Conservation (phyloP, 2,113 vertebrate species). For the Syrmaticus mikado region DNA sequence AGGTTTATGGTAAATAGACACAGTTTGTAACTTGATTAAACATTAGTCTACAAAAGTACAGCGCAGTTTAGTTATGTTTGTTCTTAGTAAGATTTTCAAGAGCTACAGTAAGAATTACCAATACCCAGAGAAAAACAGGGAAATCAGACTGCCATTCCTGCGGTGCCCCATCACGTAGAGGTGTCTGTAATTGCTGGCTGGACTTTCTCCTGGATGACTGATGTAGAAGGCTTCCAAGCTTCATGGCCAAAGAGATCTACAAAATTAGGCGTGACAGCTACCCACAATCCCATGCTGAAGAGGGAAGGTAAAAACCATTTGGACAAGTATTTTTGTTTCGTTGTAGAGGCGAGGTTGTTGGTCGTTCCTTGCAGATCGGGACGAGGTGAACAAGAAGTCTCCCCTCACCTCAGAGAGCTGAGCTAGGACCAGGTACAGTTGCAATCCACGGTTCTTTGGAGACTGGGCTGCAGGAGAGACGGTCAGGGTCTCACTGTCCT, state of each 20-base stretch:
- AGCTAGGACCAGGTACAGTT: slow-evolving; percentile 32
- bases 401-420: slow-evolving; percentile 41
- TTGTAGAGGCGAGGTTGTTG: slow-evolving; percentile 25
- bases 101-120: not conserved
- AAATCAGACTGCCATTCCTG: not conserved
- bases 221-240: not conserved
- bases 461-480: not conserved
- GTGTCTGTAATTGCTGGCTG: not conserved
- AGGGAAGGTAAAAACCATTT: not conserved
- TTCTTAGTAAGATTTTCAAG: not conserved
- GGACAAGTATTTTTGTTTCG: not conserved
- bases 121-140: not conserved
- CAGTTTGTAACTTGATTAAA: slow-evolving; percentile 18
- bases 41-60: not conserved
- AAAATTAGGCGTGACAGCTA: slow-evolving; percentile 4
- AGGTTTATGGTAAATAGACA: slow-evolving; percentile 22
- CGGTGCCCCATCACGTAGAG: not conserved
- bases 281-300: not conserved
- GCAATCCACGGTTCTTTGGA: not conserved
- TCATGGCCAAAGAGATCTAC: not conserved
- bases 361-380: not conserved
- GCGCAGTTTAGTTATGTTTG: not conserved
- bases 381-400: not conserved
- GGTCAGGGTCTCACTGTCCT: not conserved
- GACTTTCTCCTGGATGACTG: not conserved